These are phyloP conservation scores for Cydia amplana DNA, from an alignment of 1,140 invertebrate genomes.

Conservation along the genomic window DNA sequence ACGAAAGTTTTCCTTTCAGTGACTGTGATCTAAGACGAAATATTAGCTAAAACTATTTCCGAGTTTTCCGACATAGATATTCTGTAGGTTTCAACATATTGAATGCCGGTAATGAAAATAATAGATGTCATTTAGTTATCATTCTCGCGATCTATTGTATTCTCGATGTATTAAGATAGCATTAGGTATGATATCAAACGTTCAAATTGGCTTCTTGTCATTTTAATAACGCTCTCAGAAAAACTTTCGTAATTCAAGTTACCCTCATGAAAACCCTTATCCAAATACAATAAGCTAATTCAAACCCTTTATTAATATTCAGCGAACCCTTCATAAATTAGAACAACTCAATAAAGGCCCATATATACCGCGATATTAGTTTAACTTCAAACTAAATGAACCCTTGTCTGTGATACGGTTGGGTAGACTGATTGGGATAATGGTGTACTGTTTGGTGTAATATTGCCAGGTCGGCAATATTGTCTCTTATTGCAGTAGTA, in stretches of 20 bases:
- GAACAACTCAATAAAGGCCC: slow-evolving; percentile 14
- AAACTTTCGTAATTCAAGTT: neutral
- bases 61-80: no score
- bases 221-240: neutral
- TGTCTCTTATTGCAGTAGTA: neutral
- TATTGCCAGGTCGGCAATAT: neutral
- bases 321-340: neutral
- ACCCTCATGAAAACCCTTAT: neutral
- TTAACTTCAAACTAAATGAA: slow-evolving; percentile 19
- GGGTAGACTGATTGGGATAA: slow-evolving; percentile 10
- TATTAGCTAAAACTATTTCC: no score
- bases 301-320: slow-evolving; percentile 6
- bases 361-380: slow-evolving; percentile 17
- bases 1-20: no score
- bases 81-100: no score
- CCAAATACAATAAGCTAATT: neutral
- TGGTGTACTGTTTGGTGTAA: neutral
- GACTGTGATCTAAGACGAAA: no score
- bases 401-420: slow-evolving; percentile 19
- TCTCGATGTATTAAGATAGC: no score
- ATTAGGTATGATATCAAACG: no score
- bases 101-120: no score
- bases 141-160: no score
- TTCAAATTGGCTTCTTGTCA: neutral
- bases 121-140: no score